Evolutionary conservation across 1,140 invertebrate species (phyloP).

Genomic region (Eumaeus atala): DNA sequence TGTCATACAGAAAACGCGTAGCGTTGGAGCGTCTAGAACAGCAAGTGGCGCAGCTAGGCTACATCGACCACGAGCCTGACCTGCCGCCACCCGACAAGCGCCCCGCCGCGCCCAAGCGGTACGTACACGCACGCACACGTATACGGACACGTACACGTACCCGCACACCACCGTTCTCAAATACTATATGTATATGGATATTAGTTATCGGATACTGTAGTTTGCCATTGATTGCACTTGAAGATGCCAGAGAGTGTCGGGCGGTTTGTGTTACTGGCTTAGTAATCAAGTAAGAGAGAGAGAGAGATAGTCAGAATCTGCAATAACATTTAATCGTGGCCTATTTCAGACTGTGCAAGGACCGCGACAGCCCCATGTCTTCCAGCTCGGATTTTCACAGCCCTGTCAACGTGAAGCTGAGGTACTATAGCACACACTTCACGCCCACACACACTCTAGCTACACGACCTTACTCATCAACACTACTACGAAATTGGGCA

Average conservation of each 20-base stretch:
- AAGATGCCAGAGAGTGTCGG: no score
- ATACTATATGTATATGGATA: no score
- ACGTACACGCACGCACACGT: background rate
- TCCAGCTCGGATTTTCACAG: conserved; percentile 40
- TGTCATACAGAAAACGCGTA: conserved; percentile 72
- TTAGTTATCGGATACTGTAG: no score
- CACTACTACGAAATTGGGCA: no score
- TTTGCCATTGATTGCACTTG: no score
- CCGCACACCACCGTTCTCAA: background rate
- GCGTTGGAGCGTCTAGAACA: conserved; percentile 78
- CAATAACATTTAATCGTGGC: background rate
- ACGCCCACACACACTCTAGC: background rate
- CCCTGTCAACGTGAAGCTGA: conserved; percentile 55
- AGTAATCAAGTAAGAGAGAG: no score
- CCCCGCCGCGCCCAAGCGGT: conserved; percentile 25
- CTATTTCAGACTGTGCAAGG: conserved; percentile 54
- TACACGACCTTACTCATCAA: no score
- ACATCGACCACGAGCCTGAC: conserved; percentile 78
- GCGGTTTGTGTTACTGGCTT: no score
- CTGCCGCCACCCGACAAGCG: conserved; percentile 34
- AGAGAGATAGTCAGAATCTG: no score
- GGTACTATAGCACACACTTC: conserved; percentile 32
- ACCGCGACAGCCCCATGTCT: conserved; percentile 47
- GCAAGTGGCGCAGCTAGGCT: conserved; percentile 77
- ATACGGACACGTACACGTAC: background rate